phyloP scores from a whole-genome alignment of 2,888 invertebrate species.

The Epinotia bilunana region DNA sequence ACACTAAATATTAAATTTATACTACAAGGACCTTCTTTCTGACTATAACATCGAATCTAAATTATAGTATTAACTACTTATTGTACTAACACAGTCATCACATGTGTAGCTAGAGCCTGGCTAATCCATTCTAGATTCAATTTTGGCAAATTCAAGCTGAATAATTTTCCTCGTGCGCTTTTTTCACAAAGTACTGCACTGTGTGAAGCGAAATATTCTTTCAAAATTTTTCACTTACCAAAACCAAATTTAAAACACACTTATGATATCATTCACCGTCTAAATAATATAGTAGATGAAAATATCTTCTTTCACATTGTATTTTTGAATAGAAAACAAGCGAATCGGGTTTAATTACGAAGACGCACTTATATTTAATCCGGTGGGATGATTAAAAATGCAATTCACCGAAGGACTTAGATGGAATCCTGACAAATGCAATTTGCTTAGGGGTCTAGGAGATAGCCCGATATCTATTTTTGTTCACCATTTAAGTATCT shows the following conservation, averaged over 20 bases:
- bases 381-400: not conserved
- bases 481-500: not conserved
- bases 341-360: not conserved
- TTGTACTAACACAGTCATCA: too few relatives aligned
- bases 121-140: not conserved
- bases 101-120: not conserved
- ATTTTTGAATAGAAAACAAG: slow-evolving; percentile 12
- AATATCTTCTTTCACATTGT: not conserved
- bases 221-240: not conserved
- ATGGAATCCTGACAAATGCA: slow-evolving; percentile 4
- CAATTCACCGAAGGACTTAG: slow-evolving; percentile 9
- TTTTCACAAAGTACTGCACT: not conserved
- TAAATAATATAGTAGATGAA: not conserved
- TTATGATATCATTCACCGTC: not conserved
- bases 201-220: not conserved
- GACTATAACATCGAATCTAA: not conserved
- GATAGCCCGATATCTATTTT: not conserved
- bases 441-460: slow-evolving; percentile 1
- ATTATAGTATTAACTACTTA: too few relatives aligned
- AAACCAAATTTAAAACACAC: not conserved
- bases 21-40: not conserved
- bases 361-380: slow-evolving; percentile 16
- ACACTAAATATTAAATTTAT: too few relatives aligned
- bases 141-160: not conserved
- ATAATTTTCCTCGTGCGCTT: not conserved